These are phyloP conservation scores for Bufo gargarizans DNA, from an alignment of 2,113 vertebrate species.

Conservation along the genomic window DNA sequence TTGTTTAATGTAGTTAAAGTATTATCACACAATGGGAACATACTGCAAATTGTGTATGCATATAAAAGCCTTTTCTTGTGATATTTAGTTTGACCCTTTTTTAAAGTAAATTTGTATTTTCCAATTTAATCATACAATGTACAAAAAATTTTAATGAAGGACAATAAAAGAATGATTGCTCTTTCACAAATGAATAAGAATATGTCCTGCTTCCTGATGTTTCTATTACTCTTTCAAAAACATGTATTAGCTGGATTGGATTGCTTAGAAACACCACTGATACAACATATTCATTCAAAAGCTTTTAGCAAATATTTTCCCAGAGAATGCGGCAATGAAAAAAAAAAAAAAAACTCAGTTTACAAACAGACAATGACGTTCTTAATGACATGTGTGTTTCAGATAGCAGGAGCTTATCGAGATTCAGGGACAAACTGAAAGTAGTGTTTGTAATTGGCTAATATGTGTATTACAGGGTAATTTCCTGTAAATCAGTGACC, in stretches of 20 bases:
- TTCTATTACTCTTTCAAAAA: slow-evolving; percentile 63
- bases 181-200: slow-evolving; percentile 48
- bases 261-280: slow-evolving; percentile 62
- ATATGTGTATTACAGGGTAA: slow-evolving; percentile 69
- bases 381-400: slow-evolving; percentile 66
- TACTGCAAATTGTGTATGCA: not conserved
- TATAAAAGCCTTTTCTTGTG: not conserved
- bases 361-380: slow-evolving; percentile 71
- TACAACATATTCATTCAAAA: slow-evolving; percentile 65
- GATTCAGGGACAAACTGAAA: slow-evolving; percentile 62
- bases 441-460: slow-evolving; percentile 70
- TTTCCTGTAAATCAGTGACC: slow-evolving; percentile 83
- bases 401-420: slow-evolving; percentile 67
- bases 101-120: not conserved
- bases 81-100: not conserved
- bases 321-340: slow-evolving; percentile 64
- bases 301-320: slow-evolving; percentile 71
- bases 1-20: not conserved
- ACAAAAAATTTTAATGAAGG: slow-evolving; percentile 17
- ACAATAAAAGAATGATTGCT: slow-evolving; percentile 54
- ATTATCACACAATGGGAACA: not conserved
- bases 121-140: not conserved
- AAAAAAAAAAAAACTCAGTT: slow-evolving; percentile 62
- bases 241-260: not conserved
- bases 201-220: slow-evolving; percentile 18